Evolutionary conservation across 2,888 invertebrate genomes (phyloP), one percentile per base, ranked within the genome.

Genomic region (Calameuta filiformis): DNA sequence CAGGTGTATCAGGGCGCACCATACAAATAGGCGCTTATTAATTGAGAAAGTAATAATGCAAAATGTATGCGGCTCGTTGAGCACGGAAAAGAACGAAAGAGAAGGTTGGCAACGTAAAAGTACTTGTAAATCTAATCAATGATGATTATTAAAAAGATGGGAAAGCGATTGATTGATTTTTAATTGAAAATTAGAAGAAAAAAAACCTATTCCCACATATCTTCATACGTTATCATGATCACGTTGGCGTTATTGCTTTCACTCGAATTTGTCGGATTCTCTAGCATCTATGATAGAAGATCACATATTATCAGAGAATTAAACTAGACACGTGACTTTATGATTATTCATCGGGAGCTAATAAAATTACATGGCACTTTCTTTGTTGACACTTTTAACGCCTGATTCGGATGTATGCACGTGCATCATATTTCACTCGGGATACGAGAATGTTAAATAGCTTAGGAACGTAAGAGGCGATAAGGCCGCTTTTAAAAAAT

Each of bases 1-100:
- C 2, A 0, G 56, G 0, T 15, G 0, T 23, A 9, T 9, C 2
- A 56, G 0, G 56, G 23, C 0, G 9, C 9, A 9, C 1, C 56
- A 56, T 23, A 23, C 1, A 56, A 23, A 23, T 0, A 56, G 56
- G 56, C 56, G 23, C 9, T 23, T 23, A 9, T 56, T 23, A 6
- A 23, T 23, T 23, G 23, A 1, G 23, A 56, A 56, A 23, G 23
- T 23, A 56, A 56, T 23, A 23, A 23, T 56, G 1, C 2, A 23
- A 15, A 6, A 40, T 23, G 40, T 23, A 40, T 15, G 15, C 40
- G 1, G 15, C 40, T 15, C 15, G 40, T 56, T 56, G 9, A 56
- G 4, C 23, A 23, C 23, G 6, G 23, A 9, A 23, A 15, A 6
- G 2, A 56, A 6, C 2, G 6, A 56, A 56, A 56, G 40, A 23